phyloP scores from a whole-genome alignment of 2,797 vertebrate genomes.

The Morus bassanus region DNA sequence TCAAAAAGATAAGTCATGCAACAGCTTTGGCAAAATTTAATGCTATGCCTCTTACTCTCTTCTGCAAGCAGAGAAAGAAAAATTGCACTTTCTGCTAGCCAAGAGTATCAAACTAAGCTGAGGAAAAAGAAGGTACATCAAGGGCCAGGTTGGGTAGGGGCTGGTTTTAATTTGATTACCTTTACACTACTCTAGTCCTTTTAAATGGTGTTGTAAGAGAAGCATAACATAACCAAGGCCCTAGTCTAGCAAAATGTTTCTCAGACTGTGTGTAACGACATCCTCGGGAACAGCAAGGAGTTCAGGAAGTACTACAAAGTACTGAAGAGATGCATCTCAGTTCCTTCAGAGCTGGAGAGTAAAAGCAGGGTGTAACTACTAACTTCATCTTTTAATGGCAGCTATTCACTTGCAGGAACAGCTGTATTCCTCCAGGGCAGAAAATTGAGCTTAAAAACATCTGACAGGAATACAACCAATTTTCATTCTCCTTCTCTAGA shows the following conservation, averaged over 20 bases:
- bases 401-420: slow-evolving; percentile 37
- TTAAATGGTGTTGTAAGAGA: neutral
- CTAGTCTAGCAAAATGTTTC: neutral
- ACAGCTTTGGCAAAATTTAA: neutral
- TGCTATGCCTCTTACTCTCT: neutral
- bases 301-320: neutral
- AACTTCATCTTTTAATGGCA: neutral
- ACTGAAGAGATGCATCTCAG: neutral
- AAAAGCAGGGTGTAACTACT: neutral
- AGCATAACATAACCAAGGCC: neutral
- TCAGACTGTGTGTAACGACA: neutral
- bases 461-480: neutral
- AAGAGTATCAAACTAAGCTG: neutral
- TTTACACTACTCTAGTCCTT: neutral
- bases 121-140: neutral
- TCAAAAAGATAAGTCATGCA: neutral
- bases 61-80: neutral
- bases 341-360: neutral
- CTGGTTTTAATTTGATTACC: neutral
- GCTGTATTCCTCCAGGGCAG: slow-evolving; percentile 47
- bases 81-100: neutral
- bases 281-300: neutral
- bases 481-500: neutral
- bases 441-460: slow-evolving; percentile 45
- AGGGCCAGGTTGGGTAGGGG: neutral